Evolutionary conservation across 2,888 invertebrate genomes (phyloP), one percentile per base, ranked within the genome.

Genomic region (Apodemia zela): DNA sequence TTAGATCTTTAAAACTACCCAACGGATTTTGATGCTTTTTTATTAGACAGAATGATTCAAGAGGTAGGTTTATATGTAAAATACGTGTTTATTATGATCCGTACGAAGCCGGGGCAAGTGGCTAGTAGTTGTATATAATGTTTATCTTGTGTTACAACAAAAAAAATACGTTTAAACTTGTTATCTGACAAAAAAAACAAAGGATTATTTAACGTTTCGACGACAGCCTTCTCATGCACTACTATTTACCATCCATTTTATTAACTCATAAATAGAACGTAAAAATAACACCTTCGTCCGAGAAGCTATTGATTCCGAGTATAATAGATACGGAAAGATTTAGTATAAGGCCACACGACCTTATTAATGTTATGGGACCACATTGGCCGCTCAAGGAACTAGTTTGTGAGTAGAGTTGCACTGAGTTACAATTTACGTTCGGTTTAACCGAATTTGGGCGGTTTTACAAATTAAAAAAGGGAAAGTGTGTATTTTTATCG

Each of bases 291-390:
- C 51, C 59, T 59, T 59, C 62, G 54, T 15, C 62, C 67, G 42
- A 59, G 57, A 59, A 59, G 60, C 54, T 54, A 47, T 42, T 67
- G 62, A 67, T 67, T 65, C 62, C 54, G 59, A 35, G 29, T 62
- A 67, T 64, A 68, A 60, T 65, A 65, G 57, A 65, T 60, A 62
- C 61, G 59, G 63, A 75, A 81, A 81, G 78, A 80, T 84, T 81
- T 80, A 84, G 74, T 76, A 72, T 75, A 47, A 77, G 75, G 75
- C 76, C 76, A 75, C 76, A 76, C 80, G 83, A 84, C 84, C 86
- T 88, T 85, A 87, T 88, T 88, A 85, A 83, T 85, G 87, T 87
- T 85, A 87, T 87, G 80, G 79, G 77, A 78, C 83, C 81, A 77
- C 85, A 17, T 80, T 81, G 67, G 71, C 72, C 29, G 57, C 57